phyloP scores from a whole-genome alignment of 2,888 invertebrate genomes.

The Chydorus sphaericus region DNA sequence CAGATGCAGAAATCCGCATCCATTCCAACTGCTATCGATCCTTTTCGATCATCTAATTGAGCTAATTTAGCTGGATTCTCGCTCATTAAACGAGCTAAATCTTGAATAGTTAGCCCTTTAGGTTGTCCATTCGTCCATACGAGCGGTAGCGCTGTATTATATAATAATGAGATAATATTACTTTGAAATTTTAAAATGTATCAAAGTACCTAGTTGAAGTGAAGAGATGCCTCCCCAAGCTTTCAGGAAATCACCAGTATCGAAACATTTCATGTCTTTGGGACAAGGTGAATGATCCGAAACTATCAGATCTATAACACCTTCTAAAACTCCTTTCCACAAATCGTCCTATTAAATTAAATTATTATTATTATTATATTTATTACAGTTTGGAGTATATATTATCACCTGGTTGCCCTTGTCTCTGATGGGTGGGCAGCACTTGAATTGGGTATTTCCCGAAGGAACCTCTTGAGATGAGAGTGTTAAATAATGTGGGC shows the following conservation, averaged over 20 bases:
- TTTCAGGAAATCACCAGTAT: constrained; percentile 42
- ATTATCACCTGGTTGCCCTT: constrained; percentile 39
- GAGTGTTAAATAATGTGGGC: constrained; percentile 53
- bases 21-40: constrained; percentile 41
- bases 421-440: constrained; percentile 53
- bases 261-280: constrained; percentile 40
- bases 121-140: constrained; percentile 49
- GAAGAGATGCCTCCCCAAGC: constrained; percentile 63
- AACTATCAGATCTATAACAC: constrained; percentile 44
- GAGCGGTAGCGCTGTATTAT: constrained; percentile 40
- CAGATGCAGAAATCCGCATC: constrained; percentile 60
- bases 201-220: constrained; percentile 46
- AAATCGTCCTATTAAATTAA: constrained; percentile 35
- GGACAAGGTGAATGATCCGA: constrained; percentile 56
- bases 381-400: background rate
- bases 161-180: background rate
- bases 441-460: constrained; percentile 51
- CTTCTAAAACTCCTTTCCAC: constrained; percentile 44
- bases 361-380: background rate
- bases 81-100: constrained; percentile 44
- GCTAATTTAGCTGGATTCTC: constrained; percentile 44
- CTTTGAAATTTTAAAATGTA: background rate
- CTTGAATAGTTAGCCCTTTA: constrained; percentile 37
- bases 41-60: constrained; percentile 44
- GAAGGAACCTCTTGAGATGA: constrained; percentile 46